phyloP scores from a whole-genome alignment of 2,797 vertebrate genomes.

The Paratrypauchen microcephalus region DNA sequence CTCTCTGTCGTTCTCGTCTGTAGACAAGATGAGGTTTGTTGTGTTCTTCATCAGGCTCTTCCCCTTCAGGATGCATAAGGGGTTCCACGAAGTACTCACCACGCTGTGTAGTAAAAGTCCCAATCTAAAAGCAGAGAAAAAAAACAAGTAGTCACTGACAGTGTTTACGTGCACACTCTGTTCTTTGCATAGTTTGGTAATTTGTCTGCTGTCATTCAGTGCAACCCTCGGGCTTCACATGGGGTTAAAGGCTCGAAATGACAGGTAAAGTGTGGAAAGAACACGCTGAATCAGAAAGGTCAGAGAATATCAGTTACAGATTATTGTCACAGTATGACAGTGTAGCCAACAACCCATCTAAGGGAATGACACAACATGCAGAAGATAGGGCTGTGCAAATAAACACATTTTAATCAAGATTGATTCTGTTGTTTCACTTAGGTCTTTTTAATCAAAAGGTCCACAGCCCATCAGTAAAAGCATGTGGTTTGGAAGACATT shows the following conservation, averaged over 20 bases:
- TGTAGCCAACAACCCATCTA: background rate
- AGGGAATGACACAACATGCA: background rate
- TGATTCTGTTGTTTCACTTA: background rate
- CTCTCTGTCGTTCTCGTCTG: slow-evolving; percentile 78
- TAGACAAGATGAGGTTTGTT: slow-evolving; percentile 96
- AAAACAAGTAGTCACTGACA: slow-evolving; percentile 22
- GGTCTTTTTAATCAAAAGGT: background rate
- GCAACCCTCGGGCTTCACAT: slow-evolving; percentile 37
- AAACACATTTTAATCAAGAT: background rate
- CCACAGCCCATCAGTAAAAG: background rate
- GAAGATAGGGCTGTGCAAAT: background rate
- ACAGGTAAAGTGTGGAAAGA: slow-evolving; percentile 38
- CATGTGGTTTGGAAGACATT: background rate
- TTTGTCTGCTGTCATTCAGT: slow-evolving; percentile 27
- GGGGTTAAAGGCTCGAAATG: slow-evolving; percentile 32
- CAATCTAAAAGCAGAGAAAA: slow-evolving; percentile 77
- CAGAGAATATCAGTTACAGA: slow-evolving; percentile 6
- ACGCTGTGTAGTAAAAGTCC: slow-evolving; percentile 88
- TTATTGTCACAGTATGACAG: slow-evolving; percentile 17
- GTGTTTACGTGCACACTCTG: slow-evolving; percentile 16
- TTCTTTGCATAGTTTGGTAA: slow-evolving; percentile 28
- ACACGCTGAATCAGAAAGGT: slow-evolving; percentile 42
- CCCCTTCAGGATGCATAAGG: slow-evolving; percentile 80
- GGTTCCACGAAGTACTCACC: slow-evolving; percentile 96
- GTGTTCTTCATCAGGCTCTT: slow-evolving; percentile 86